Conservation (phyloP, 2,113 vertebrate species). For the Microtus montanus region DNA sequence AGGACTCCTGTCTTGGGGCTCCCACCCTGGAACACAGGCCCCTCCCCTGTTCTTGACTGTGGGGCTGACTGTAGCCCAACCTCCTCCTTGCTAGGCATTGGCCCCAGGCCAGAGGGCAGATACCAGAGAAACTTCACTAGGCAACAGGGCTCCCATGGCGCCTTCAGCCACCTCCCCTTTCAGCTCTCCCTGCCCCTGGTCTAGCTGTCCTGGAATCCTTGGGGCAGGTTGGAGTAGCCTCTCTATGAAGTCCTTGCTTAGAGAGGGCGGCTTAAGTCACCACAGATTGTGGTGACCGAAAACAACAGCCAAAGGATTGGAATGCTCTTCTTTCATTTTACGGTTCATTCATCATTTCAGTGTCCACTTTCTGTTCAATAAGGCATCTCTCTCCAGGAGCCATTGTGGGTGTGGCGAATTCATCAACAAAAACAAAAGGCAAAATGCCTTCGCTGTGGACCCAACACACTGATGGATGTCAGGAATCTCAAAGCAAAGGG, state of each 20-base stretch:
- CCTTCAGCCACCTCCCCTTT: not conserved
- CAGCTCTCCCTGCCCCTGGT: not conserved
- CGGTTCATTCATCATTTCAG: not conserved
- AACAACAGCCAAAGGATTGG: not conserved
- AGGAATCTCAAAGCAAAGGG: constrained; percentile 17
- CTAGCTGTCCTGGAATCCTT: not conserved
- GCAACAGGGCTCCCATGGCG: not conserved
- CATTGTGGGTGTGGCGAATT: not conserved
- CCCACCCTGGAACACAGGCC: not conserved
- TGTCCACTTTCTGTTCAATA: not conserved
- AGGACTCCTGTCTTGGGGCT: not conserved
- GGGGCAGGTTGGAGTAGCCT: not conserved
- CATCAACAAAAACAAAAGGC: not conserved
- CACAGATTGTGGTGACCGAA: not conserved
- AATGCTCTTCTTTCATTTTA: not conserved
- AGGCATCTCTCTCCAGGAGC: not conserved
- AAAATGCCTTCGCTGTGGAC: not conserved
- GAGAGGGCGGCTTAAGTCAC: not conserved
- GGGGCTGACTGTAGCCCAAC: not conserved
- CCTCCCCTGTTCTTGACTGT: constrained; percentile 24
- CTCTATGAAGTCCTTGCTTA: not conserved
- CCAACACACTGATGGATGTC: not conserved
- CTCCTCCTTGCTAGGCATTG: not conserved
- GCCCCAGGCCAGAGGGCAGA: not conserved
- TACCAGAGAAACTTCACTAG: constrained; percentile 43